These are phyloP conservation scores for Drosophila serrata DNA, from an alignment of 1,140 invertebrate species.

Conservation along the genomic window DNA sequence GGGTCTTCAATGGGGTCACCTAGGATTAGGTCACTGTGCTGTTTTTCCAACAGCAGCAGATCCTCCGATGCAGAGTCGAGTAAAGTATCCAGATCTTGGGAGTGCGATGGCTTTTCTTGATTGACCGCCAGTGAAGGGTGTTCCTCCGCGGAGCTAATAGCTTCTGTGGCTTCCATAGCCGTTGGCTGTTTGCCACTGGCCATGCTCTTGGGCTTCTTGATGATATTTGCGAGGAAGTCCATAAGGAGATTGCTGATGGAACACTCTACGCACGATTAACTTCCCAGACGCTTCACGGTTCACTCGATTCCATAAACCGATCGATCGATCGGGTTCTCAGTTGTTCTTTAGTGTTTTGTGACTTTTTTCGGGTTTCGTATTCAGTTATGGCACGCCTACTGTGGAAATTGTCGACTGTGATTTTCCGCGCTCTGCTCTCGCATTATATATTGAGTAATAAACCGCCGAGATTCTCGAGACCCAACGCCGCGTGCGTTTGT, in stretches of 20 bases:
- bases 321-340: conserved; percentile 23
- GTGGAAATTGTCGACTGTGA: conserved; percentile 43
- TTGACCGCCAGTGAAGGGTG: not conserved
- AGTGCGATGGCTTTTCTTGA: not conserved
- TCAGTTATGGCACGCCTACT: conserved; percentile 42
- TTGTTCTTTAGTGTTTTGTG: conserved; percentile 29
- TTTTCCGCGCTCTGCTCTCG: conserved; percentile 29
- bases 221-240: conserved; percentile 76
- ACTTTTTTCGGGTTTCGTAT: conserved; percentile 17
- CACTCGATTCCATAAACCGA: conserved; percentile 44
- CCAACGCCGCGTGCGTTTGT: conserved; percentile 19
- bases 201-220: conserved; percentile 72
- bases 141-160: not conserved
- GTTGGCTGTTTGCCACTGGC: not conserved
- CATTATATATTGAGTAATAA: conserved; percentile 58
- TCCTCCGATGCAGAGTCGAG: conserved; percentile 56
- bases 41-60: conserved; percentile 42
- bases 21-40: conserved; percentile 40
- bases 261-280: conserved; percentile 63
- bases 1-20: not conserved
- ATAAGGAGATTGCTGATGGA: conserved; percentile 35
- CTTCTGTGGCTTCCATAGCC: conserved; percentile 3
- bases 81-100: conserved; percentile 35
- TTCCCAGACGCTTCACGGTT: conserved; percentile 41
- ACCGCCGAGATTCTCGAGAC: conserved; percentile 28